Evolutionary conservation across 2,113 vertebrate genomes (phyloP), one percentile per base, ranked within the genome.

Genomic region (Saimiri boliviensis): DNA sequence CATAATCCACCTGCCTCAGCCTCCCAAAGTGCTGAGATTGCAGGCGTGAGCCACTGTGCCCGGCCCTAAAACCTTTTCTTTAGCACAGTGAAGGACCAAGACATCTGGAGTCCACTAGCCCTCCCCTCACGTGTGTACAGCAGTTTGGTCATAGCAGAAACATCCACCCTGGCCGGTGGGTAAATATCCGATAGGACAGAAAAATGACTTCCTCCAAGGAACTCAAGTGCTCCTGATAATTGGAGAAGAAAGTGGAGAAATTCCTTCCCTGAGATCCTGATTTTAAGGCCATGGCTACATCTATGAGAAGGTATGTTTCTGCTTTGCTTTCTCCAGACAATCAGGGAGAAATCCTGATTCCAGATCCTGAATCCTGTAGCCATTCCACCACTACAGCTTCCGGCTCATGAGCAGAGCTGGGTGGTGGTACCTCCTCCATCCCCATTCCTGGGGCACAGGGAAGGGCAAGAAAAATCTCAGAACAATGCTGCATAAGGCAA

Each of bases 371-470:
- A 52, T 52, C 52, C 52, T 52, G 52, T 52, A 52, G 52, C 60
- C 14, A 6, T 40, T 35, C 37, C 52, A 79, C 40, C 66, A n/a
- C 0, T 0, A 21, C 4, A 35, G 32, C 8, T 8, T 40, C 54
- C 4, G 21, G 40, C 89, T 54, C 90, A 52, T 21, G 32, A 77
- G 52, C 47, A 60, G 54, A 85, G 40, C 63, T 25, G 7, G 21
- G 35, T 23, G 27, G 27, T 6, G 6, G 10, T 3, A 6, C 56
- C 16, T 60, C 17, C 63, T 60, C 40, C 37, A 17, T 10, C 4
- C 35, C 60, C 30, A 10, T 0, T 0, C 56, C 95, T 81, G 19
- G n/a, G 19, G 8, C 93, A 56, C 86, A 14, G 8, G 45, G 37
- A 60, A 91, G 71, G 32, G 17, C 52, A 82, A 88, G 13, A 80